Conservation (phyloP, 2,888 invertebrate species). For the Hecatera dysodea region DNA sequence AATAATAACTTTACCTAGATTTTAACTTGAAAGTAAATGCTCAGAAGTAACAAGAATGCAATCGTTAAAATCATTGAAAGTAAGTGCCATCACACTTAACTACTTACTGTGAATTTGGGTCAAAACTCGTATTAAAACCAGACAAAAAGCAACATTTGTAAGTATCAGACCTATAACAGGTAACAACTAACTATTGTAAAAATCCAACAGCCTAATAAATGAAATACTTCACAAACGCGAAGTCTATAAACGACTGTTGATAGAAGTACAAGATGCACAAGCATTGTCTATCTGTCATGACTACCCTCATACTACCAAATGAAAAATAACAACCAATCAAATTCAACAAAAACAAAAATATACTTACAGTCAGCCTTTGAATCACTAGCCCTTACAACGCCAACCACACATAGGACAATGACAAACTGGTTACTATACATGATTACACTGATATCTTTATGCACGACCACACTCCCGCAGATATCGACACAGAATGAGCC, state of each 20-base stretch:
- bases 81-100: background rate
- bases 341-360: background rate
- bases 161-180: background rate
- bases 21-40: background rate
- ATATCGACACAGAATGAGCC: constrained; percentile 43
- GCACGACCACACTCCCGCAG: constrained; percentile 48
- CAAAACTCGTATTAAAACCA: background rate
- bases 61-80: background rate
- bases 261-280: no score
- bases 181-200: background rate
- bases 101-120: background rate
- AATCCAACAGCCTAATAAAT: background rate
- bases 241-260: no score
- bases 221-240: no score
- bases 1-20: background rate
- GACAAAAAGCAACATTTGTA: background rate
- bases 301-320: background rate
- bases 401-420: constrained; percentile 35
- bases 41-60: background rate
- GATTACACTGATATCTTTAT: constrained; percentile 8
- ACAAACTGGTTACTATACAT: constrained; percentile 26
- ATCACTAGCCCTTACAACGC: constrained; percentile 19
- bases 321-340: background rate
- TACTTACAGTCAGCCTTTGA: constrained; percentile 47
- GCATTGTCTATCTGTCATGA: background rate